Conservation (phyloP, 2,113 vertebrate species). For the Dicrurus megarhynchus region DNA sequence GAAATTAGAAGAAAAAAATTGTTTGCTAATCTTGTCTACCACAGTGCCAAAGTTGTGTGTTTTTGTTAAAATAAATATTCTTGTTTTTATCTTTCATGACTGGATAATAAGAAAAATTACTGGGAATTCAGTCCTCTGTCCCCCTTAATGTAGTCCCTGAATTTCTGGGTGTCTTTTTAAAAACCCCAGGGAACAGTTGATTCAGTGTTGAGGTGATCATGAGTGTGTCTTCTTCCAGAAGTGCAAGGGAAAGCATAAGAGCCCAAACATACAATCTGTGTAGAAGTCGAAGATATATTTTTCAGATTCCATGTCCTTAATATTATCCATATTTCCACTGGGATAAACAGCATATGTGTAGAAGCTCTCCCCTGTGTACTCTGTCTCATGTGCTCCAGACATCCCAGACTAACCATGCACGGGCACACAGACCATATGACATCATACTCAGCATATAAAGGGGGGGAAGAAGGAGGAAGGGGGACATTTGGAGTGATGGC, state of each 20-base stretch:
- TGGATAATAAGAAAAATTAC: not conserved
- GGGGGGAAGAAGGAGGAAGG: not conserved
- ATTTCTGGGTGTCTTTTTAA: not conserved
- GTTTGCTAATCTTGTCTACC: not conserved
- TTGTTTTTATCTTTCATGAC: not conserved
- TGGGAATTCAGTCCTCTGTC: not conserved
- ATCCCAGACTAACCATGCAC: fast-evolving
- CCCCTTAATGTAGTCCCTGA: not conserved
- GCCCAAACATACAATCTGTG: not conserved
- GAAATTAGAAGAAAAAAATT: slow-evolving; percentile 9
- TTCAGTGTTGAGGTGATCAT: not conserved
- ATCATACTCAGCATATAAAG: not conserved
- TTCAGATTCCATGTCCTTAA: not conserved
- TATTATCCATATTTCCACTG: not conserved
- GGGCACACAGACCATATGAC: not conserved
- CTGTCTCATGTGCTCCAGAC: not conserved
- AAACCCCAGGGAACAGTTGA: not conserved
- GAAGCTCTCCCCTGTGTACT: not conserved
- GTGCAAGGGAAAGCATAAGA: not conserved
- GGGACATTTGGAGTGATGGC: not conserved
- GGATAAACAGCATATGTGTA: not conserved
- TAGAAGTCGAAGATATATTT: fast-evolving
- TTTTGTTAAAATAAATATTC: slow-evolving; percentile 46
- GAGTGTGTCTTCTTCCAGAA: not conserved
- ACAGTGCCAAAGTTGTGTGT: not conserved